Base-by-base conservation (phyloP, 2,113 vertebrate species). In the Cettia cetti region DNA sequence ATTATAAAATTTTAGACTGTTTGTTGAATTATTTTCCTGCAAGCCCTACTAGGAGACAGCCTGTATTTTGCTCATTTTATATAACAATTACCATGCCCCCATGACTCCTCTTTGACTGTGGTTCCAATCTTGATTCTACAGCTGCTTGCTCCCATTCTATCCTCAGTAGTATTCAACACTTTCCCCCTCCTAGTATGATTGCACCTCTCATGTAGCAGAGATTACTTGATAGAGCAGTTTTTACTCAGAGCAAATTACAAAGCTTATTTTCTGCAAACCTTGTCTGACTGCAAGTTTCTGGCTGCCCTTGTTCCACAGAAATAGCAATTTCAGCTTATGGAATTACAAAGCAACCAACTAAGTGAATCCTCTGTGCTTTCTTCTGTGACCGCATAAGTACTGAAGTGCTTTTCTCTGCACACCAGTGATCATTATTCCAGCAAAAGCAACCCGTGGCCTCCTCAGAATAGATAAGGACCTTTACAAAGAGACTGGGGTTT, bases 311-410 rank as follows among this genome's bases (percentile, higher is more conserved):
- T 91, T 94, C 79, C 53, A 31, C 17, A 61, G 93, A 86, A 95
- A 92, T 49, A n/a, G 79, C 85, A 88, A n/a, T 89, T 95, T 93
- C 71, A 86, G 76, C 37, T 94, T 86, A 68, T n/a, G 40, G 76
- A 92, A 84, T 94, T 92, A 86, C 82, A 95, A 93, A 90, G 82
- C 35, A 75, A 54, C 71, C 60, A 66, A 10, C 56, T 44, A 56
- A 94, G 60, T 90, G 85, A 89, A 93, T 92, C 79, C 49, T 75
- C 44, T 93, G 85, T 84, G 82, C 79, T 89, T 78, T 93, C 90
- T 86, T 94, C 82, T 96, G 72, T 89, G 91, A 78, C 88, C 0
- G 0, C 40, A 0, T 44, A 86, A 90, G 69, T 42, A 86, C 42
- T 18, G 76, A 83, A 95, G 76, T 42, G 69, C 60, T 94, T 84